phyloP scores from a whole-genome alignment of 2,888 invertebrate species.

The Habroteleia sp. region DNA sequence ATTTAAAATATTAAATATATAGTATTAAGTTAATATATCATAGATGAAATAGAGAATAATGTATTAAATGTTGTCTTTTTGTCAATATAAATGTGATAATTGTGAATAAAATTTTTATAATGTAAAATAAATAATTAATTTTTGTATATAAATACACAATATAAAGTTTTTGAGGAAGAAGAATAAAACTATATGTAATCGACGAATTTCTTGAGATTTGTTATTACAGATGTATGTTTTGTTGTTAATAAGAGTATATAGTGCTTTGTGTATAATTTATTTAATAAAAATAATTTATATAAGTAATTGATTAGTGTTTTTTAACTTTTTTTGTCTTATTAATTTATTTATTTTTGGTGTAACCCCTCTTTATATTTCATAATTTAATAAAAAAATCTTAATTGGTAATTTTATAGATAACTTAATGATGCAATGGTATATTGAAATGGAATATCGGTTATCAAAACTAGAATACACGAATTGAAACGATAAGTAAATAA shows the following conservation, averaged over 20 bases:
- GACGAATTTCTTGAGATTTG: conserved; percentile 23
- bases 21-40: too few species aligned
- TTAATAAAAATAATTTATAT: conserved; percentile 23
- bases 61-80: conserved; percentile 14
- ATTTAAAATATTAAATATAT: too few species aligned
- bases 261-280: conserved; percentile 31
- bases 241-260: conserved; percentile 6
- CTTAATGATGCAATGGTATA: conserved; percentile 40
- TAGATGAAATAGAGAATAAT: too few species aligned
- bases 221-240: conserved; percentile 18
- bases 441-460: conserved; percentile 28
- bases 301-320: conserved; percentile 7
- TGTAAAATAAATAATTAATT: too few species aligned
- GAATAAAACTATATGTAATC: conserved; percentile 13
- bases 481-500: conserved; percentile 7
- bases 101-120: conserved; percentile 1
- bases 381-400: neutral
- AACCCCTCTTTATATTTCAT: neutral
- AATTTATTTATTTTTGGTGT: neutral
- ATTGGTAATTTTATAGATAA: conserved; percentile 19
- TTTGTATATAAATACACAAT: conserved; percentile 6
- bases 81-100: neutral
- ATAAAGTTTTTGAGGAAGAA: neutral
- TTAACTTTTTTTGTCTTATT: conserved; percentile 1
- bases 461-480: conserved; percentile 13